Evolutionary conservation across 2,888 invertebrate genomes (phyloP).

Genomic region (Drosophila melanosoma): DNA sequence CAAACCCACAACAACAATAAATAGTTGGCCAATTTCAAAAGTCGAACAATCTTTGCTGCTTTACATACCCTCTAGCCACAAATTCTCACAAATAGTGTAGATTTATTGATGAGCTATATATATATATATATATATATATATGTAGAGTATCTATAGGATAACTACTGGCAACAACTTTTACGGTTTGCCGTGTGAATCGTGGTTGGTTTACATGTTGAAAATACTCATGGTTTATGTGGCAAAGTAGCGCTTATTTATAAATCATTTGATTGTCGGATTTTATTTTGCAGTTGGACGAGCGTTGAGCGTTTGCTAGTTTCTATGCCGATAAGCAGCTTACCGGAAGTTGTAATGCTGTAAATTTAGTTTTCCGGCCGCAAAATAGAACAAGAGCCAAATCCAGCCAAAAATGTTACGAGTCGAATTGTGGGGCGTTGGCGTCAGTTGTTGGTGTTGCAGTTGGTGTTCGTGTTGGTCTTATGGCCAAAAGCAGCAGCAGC

Average conservation of each 20-base stretch:
- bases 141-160: background rate
- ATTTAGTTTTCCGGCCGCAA: slow-evolving; percentile 81
- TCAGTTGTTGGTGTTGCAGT: background rate
- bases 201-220: slow-evolving; percentile 32
- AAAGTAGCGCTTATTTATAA: slow-evolving; percentile 74
- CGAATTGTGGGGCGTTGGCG: slow-evolving; percentile 2
- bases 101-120: background rate
- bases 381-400: slow-evolving; percentile 51
- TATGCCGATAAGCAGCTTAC: slow-evolving; percentile 80
- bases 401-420: slow-evolving; percentile 5
- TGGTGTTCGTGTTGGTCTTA: slow-evolving; percentile 13
- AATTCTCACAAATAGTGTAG: background rate
- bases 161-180: background rate
- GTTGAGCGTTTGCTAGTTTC: slow-evolving; percentile 55
- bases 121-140: background rate
- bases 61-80: slow-evolving; percentile 12
- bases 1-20: slow-evolving; percentile 31
- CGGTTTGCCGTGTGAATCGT: background rate
- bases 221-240: slow-evolving; percentile 36
- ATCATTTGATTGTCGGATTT: slow-evolving; percentile 80
- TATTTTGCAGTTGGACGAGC: slow-evolving; percentile 67
- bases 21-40: slow-evolving; percentile 48
- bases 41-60: slow-evolving; percentile 40
- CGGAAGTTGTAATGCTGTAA: slow-evolving; percentile 80
- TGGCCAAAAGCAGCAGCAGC: slow-evolving; percentile 20